Base-by-base conservation (phyloP, 2,888 invertebrate genomes). In the Heliothis peltigera region DNA sequence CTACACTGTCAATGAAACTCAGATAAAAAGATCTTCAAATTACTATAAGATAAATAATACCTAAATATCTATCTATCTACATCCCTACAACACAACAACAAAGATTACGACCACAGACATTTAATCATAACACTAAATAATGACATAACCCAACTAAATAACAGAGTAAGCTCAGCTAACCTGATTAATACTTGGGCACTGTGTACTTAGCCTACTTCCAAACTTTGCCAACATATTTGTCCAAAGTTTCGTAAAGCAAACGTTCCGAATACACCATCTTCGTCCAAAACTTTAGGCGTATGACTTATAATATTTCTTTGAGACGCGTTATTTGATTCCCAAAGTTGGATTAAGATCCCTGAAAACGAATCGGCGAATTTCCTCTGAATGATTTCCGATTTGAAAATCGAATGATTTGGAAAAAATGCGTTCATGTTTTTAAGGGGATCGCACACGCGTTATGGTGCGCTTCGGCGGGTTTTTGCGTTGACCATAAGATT, bases 171-270 rank as follows among this genome's bases (percentile, higher is more conserved):
- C 35, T 39, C 7, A 1, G 35, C 43, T 72, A 72, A 73, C 48
- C 42, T 48, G 58, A 59, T 65, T 77, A 70, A 15, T 48, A 42
- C 42, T 32, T 12, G 25, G 42, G 22, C n/a, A 12, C 49, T 62
- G 62, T 77, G 46, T 67, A 39, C 47, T 48, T 57, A 77, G 28
- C 68, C 59, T 21, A 51, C 18, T 67, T 77, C 21, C 15, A 4
- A 68, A 74, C 69, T 63, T 47, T 55, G 69, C 46, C 49, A 68
- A 74, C 59, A 68, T 77, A 74, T 77, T 75, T 77, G 78, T 28
- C 28, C 54, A 18, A 68, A 75, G 57, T 75, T 75, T 35, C 28
- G 18, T 48, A 21, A 22, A 35, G 15, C 48, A 60, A 73, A 72
- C 59, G 28, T 39, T 39, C 28, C 25, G 32, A 65, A 59, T 54